Percentiles rank a stretch among this genome's conserved stretches.
These are phyloP conservation scores for Cherax quadricarinatus DNA, from an alignment of 1,140 invertebrate genomes.

Conservation along the genomic window DNA sequence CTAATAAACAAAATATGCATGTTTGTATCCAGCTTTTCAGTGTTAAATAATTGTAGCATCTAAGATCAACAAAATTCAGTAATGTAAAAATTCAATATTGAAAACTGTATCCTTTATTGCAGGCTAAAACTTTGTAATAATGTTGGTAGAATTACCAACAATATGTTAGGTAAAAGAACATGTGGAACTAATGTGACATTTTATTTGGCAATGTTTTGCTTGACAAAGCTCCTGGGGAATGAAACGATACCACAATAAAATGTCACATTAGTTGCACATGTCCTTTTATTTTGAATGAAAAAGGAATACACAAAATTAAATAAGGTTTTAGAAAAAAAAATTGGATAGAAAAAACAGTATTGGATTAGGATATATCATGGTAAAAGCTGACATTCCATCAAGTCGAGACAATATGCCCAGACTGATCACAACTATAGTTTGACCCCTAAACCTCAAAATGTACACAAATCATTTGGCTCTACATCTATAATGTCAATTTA, in stretches of 20 bases:
- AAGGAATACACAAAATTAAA: background rate
- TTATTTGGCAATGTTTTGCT: too few relatives aligned
- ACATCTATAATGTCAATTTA: background rate
- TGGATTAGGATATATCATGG: background rate
- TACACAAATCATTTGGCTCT: background rate
- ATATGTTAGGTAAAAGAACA: too few relatives aligned
- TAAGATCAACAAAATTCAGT: background rate
- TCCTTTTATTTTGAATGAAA: background rate
- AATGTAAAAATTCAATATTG: background rate
- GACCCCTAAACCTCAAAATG: background rate
- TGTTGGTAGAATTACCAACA: background rate
- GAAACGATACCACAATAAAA: too few relatives aligned
- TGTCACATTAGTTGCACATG: too few relatives aligned
- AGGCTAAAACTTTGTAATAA: background rate
- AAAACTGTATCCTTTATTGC: background rate
- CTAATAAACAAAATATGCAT: constrained; percentile 9
- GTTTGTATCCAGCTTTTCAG: background rate
- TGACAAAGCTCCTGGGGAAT: too few relatives aligned
- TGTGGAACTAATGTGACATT: too few relatives aligned
- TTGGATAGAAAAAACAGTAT: background rate
- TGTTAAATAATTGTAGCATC: background rate
- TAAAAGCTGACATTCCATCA: background rate
- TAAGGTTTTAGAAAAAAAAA: background rate
- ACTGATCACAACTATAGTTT: constrained; percentile 4
- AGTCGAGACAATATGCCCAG: constrained; percentile 14